Base-by-base conservation (phyloP, 2,113 vertebrate genomes). In the Podarcis cretensis region DNA sequence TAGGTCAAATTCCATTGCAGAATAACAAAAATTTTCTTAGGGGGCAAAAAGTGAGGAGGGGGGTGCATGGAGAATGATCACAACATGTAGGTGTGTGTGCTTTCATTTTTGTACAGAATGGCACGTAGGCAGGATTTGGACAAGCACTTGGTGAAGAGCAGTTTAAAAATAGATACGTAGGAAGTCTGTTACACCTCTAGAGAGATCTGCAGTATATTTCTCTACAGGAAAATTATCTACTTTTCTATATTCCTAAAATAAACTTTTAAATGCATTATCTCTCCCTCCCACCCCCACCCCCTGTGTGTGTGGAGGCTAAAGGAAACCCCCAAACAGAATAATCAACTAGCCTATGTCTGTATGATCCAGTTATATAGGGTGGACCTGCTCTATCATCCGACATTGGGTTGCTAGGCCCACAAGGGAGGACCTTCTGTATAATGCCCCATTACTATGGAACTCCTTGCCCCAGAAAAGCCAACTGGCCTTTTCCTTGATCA, bases 121-220 rank as follows among this genome's bases (percentile, higher is more conserved):
- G 91, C 75, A 81, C 89, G 95, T 96, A 95, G 94, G 96, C 68
- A 94, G 96, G 91, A 90, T 92, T 95, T 94, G 95, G 95, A 94
- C 89, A 93, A 89, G 94, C 57, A 85, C 91, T 63, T 76, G 93
- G 87, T 91, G 87, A 94, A 87, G 89, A 93, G 81, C 75, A 78
- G 94, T 94, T 94, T 95, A 96, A 93, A 94, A 74, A n/a, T 30
- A 92, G 89, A 68, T 84, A 94, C 88, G 87, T 93, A 92, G 96
- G 94, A 97, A 96, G 94, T 89, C 91, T 95, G 92, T 92, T 94
- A 93, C 83, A 89, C 90, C 68, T 93, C 89, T 30, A 90, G 81
- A 84, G 90, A 90, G 81, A 78, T 94, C 84, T 86, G 57, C 57
- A 43, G 87, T 88, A 92, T 93, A 93, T 85, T 84, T 54, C 12